Evolutionary conservation across 2,888 invertebrate genomes (phyloP).

Genomic region (Cantharis rufa): DNA sequence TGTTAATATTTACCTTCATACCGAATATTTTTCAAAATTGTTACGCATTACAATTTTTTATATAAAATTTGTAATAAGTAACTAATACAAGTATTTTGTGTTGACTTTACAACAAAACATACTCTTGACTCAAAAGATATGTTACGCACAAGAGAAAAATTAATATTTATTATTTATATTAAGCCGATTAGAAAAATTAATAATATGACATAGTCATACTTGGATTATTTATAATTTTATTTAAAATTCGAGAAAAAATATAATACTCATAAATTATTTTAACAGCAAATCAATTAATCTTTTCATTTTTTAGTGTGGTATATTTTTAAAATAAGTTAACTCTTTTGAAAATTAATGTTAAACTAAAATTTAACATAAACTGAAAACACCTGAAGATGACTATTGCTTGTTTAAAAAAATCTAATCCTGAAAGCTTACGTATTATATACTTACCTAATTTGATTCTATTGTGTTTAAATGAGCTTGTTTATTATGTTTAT

Average conservation of each 20-base stretch:
- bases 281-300: background rate
- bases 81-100: background rate
- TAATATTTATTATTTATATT: slow-evolving; percentile 13
- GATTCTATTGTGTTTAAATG: too few species aligned
- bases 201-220: slow-evolving; percentile 6
- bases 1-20: slow-evolving; percentile 41
- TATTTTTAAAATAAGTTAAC: background rate
- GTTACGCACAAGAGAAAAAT: background rate
- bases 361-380: too few species aligned
- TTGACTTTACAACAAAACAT: background rate
- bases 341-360: too few species aligned
- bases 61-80: background rate
- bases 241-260: background rate
- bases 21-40: slow-evolving; percentile 25
- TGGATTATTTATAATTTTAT: background rate
- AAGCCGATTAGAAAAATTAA: slow-evolving; percentile 16
- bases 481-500: too few species aligned
- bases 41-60: background rate
- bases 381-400: too few species aligned
- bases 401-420: too few species aligned
- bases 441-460: too few species aligned
- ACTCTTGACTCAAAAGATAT: background rate
- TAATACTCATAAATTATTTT: background rate
- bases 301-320: background rate
- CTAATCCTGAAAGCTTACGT: too few species aligned